A percentile compares a stretch with the other conserved stretches of the same genome.
These are phyloP conservation scores for Galaxea fascicularis DNA, from an alignment of 92 coral and sea anemone species.

Conservation along the genomic window DNA sequence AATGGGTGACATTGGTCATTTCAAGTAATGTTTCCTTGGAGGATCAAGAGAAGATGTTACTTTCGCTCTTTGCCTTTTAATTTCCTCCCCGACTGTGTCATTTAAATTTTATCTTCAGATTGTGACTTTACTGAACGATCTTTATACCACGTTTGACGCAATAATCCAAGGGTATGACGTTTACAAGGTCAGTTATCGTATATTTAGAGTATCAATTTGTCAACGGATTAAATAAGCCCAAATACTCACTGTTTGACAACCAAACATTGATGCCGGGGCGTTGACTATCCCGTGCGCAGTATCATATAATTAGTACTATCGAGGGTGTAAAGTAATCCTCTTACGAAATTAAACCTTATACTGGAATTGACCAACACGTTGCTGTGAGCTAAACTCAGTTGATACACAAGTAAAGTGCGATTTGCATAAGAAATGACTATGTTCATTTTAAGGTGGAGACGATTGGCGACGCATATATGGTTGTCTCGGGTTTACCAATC, in stretches of 20 bases:
- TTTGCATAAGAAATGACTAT: too few relatives aligned
- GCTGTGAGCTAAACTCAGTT: too few relatives aligned
- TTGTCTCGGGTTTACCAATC: conserved; percentile 92
- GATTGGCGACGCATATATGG: conserved; percentile 96
- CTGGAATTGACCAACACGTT: too few relatives aligned
- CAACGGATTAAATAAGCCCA: not conserved
- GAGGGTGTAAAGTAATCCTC: too few relatives aligned
- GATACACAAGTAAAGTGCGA: too few relatives aligned
- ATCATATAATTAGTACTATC: too few relatives aligned
- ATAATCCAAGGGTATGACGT: conserved; percentile 82
- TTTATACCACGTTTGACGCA: conserved; percentile 88
- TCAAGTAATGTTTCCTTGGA: not conserved
- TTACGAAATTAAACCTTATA: too few relatives aligned
- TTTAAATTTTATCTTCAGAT: conserved; percentile 49
- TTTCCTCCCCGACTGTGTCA: not conserved
- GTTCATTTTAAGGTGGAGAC: conserved; percentile 73
- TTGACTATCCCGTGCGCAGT: too few relatives aligned
- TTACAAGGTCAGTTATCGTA: conserved; percentile 67
- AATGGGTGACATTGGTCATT: too few relatives aligned
- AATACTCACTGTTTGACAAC: not conserved
- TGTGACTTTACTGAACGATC: conserved; percentile 83
- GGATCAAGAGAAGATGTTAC: not conserved
- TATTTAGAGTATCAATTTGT: not conserved
- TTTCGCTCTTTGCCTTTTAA: not conserved
- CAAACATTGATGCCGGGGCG: too few relatives aligned